Base-by-base conservation (phyloP, 2,113 vertebrate species). In the Uria aalge region DNA sequence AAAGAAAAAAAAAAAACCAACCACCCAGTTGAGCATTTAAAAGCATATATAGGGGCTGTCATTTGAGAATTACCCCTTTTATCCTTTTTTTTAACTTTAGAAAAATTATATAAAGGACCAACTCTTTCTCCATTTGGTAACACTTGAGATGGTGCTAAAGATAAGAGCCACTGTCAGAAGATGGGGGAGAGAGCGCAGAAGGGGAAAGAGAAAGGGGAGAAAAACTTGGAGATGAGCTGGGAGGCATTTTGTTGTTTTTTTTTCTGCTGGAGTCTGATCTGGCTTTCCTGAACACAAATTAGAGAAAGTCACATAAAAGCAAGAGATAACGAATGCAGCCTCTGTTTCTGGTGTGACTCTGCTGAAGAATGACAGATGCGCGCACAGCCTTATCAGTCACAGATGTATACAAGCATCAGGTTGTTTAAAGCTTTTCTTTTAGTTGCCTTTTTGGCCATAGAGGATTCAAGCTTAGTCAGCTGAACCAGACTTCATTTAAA, bases 401-500 rank as follows among this genome's bases (percentile, higher is more conserved):
- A 75, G 53, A 82, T 38, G 15, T 43, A 83, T 45, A 62, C 57
- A 83, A 85, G 30, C 57, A 88, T 69, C 75, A 88, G n/a, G 17
- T 66, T 85, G 55, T 90, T 94, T 90, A 57, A 88, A 93, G n/a
- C 73, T 88, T 83, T 78, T 63, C 60, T 85, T 92, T 74, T 7
- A 47, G 50, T 34, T 92, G 90, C 22, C 53, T 92, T 94, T 96
- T 85, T 79, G 57, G 74, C 38, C 40, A 53, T 30, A 64, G 66
- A 93, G 32, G 17, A 88, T 73, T 91, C 59, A 68, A n/a, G 71
- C 47, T 92, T 80, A 85, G 45, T 50, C 74, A 94, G 68, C 75
- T 77, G 64, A 88, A 69, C 41, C 41, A 90, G 50, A 47, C 34
- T 90, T 75, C 52, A 71, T 55, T 50, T 83, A 73, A 56, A 66